phyloP scores from a whole-genome alignment of 1,140 invertebrate species.

The Propsilocerus akamusi region DNA sequence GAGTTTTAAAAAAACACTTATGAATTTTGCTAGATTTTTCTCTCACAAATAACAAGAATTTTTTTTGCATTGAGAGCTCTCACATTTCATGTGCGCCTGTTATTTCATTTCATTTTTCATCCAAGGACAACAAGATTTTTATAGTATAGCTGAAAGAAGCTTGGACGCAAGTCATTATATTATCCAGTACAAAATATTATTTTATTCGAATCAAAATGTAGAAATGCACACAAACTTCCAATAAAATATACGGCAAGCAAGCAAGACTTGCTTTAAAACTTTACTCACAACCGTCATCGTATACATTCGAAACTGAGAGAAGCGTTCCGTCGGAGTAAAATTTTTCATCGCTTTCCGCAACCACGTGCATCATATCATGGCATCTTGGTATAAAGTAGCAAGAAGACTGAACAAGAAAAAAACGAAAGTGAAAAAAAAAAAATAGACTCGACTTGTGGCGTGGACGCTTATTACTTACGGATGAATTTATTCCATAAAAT shows the following conservation, averaged over 20 bases:
- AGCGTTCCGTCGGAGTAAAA: background rate
- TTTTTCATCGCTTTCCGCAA: background rate
- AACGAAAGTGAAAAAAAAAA: conserved; percentile 6
- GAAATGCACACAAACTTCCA: background rate
- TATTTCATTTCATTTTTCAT: background rate
- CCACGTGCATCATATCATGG: background rate
- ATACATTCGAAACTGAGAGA: background rate
- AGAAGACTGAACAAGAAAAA: conserved; percentile 4
- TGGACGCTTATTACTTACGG: conserved; percentile 3
- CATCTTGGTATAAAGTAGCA: background rate
- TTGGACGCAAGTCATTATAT: background rate
- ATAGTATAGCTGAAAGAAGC: background rate
- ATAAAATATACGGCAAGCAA: background rate
- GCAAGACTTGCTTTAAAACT: background rate
- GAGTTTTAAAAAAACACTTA: too few relatives aligned
- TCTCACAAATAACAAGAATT: background rate
- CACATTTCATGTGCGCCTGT: background rate
- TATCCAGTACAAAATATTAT: background rate
- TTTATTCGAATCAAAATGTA: too few relatives aligned
- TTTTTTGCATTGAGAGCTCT: background rate
- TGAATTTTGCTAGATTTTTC: background rate
- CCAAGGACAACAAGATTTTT: background rate
- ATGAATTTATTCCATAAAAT: background rate
- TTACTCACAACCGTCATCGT: background rate
- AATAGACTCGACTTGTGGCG: too few relatives aligned